Percentiles rank a stretch among this genome's conserved stretches.
Conservation (phyloP, 1,140 invertebrate genomes). For the Tetramorium alpestre region DNA sequence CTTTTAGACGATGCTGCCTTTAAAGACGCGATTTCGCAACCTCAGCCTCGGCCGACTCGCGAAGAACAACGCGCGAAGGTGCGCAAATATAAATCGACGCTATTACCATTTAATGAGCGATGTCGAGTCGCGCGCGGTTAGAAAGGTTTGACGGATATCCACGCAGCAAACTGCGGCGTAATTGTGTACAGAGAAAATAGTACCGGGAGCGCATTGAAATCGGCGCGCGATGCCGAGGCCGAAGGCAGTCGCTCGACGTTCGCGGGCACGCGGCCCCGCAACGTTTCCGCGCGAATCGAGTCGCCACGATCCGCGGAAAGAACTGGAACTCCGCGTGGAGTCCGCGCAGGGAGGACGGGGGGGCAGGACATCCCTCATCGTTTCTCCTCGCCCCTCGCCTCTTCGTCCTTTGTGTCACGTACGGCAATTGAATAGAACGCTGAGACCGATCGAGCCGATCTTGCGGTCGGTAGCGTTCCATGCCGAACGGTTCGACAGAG, state of each 20-base stretch:
- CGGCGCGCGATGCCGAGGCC: background rate
- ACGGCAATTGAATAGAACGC: constrained; percentile 68
- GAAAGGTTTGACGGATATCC: constrained; percentile 47
- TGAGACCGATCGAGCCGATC: constrained; percentile 70
- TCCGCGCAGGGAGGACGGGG: background rate
- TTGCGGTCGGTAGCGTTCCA: constrained; percentile 67
- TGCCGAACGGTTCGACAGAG: constrained; percentile 59
- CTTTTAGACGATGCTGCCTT: constrained; percentile 17
- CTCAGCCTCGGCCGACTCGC: background rate
- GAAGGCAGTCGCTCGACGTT: background rate
- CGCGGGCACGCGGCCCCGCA: background rate
- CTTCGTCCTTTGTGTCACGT: constrained; percentile 64
- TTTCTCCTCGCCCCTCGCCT: background rate
- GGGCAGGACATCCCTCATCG: constrained; percentile 3
- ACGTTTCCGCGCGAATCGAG: constrained; percentile 37
- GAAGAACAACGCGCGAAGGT: constrained; percentile 39
- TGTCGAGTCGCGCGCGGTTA: constrained; percentile 34
- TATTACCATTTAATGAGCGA: constrained; percentile 54
- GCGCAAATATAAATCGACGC: constrained; percentile 49
- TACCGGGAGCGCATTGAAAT: constrained; percentile 22
- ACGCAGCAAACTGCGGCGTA: constrained; percentile 51
- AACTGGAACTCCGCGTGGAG: background rate
- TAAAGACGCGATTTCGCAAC: constrained; percentile 12
- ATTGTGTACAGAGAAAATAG: constrained; percentile 61
- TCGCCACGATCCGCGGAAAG: constrained; percentile 36